Conservation (phyloP, 2,797 vertebrate species). For the Menidia menidia region DNA sequence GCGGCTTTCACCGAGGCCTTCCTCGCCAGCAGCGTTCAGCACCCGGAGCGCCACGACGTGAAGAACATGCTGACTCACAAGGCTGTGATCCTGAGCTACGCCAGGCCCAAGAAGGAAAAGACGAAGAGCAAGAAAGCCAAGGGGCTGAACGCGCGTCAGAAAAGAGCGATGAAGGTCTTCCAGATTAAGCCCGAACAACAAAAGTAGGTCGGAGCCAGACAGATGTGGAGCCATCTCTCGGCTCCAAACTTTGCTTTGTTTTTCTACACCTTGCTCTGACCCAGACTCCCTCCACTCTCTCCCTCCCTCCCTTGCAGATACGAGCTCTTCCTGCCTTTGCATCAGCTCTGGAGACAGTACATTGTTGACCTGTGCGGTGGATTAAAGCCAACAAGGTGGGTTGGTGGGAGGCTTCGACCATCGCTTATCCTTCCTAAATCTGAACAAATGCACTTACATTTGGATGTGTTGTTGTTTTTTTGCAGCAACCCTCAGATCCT, state of each 20-base stretch:
- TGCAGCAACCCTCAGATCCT: constrained; percentile 87
- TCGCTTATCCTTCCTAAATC: background rate
- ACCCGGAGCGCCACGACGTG: background rate
- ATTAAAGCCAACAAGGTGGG: constrained; percentile 85
- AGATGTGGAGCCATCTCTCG: no score
- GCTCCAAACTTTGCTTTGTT: background rate
- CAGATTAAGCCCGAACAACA: constrained; percentile 91
- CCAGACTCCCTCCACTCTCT: background rate
- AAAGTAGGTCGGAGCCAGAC: constrained; percentile 73
- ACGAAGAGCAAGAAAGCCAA: constrained; percentile 78
- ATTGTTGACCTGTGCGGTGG: constrained; percentile 89
- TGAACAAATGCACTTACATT: no score
- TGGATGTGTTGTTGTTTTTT: background rate
- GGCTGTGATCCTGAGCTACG: constrained; percentile 85
- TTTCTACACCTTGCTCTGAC: no score
- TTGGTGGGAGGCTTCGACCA: background rate
- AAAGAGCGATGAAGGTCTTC: constrained; percentile 87
- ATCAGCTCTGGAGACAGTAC: constrained; percentile 93
- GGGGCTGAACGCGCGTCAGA: constrained; percentile 88
- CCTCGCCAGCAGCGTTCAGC: constrained; percentile 80
- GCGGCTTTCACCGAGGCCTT: constrained; percentile 84
- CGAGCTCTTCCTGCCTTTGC: constrained; percentile 89
- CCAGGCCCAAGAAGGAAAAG: constrained; percentile 56
- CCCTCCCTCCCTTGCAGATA: constrained; percentile 80
- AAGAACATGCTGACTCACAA: constrained; percentile 80